Percentiles rank a stretch among this genome's conserved stretches.
phyloP scores from a whole-genome alignment of 2,888 invertebrate genomes.

The Choristoneura rosaceana region DNA sequence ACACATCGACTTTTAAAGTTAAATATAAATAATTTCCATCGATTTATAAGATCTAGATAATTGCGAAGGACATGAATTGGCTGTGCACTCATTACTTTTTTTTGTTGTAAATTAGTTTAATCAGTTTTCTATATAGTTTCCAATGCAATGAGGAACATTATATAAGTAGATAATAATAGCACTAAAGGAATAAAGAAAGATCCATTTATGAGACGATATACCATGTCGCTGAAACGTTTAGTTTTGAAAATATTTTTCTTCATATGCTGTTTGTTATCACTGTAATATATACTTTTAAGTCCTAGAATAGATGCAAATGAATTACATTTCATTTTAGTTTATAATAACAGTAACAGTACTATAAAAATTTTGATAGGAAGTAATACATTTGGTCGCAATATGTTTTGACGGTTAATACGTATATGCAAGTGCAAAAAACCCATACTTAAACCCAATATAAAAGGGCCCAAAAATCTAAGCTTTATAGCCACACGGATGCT shows the following conservation, averaged over 20 bases:
- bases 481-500: constrained; percentile 69
- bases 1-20: background rate
- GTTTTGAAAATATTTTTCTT: too few species aligned
- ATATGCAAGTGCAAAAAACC: background rate
- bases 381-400: background rate
- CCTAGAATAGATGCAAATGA: background rate
- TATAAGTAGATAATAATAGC: too few species aligned
- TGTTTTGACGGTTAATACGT: background rate
- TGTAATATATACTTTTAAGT: too few species aligned
- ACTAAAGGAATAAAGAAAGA: too few species aligned
- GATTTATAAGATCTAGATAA: background rate
- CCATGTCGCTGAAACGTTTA: too few species aligned
- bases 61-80: background rate
- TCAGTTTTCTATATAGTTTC: background rate
- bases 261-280: too few species aligned
- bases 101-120: background rate
- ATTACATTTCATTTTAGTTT: background rate
- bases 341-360: background rate
- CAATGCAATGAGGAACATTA: too few species aligned
- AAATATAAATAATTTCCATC: background rate
- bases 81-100: background rate
- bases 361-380: background rate
- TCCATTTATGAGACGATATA: too few species aligned
- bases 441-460: background rate
- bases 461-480: constrained; percentile 37